Evolutionary conservation across 2,888 invertebrate genomes (phyloP).

Genomic region (Caenorhabditis virilis): DNA sequence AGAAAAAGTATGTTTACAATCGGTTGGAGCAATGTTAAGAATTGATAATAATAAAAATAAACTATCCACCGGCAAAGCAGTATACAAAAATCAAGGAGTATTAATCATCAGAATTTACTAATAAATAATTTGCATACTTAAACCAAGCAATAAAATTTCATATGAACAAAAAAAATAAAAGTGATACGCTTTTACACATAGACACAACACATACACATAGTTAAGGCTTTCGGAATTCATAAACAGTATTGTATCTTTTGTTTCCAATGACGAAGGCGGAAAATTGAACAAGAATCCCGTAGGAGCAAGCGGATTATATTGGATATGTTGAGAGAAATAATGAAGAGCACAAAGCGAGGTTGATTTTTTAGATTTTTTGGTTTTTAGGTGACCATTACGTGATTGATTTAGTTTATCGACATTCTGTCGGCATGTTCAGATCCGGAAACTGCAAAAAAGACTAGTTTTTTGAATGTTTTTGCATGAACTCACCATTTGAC

Average conservation of each 20-base stretch:
- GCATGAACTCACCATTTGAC: constrained; percentile 26
- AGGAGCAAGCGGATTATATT: constrained; percentile 7
- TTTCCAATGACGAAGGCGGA: not conserved
- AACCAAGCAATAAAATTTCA: not conserved
- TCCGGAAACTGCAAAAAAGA: constrained; percentile 33
- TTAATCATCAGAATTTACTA: no score
- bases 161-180: not conserved
- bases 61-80: constrained; percentile 9
- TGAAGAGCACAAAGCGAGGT: not conserved
- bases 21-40: not conserved
- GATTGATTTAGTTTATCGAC: constrained; percentile 31
- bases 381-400: not conserved
- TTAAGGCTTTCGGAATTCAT: not conserved
- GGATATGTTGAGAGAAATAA: constrained; percentile 4
- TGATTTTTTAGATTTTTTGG: constrained; percentile 32
- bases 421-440: constrained; percentile 34
- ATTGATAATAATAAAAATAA: not conserved
- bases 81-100: not conserved
- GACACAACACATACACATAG: constrained; percentile 5
- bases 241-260: not conserved
- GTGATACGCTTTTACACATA: constrained; percentile 5
- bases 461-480: not conserved
- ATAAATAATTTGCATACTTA: no score
- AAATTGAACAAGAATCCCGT: constrained; percentile 1
- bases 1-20: not conserved